Base-by-base conservation (phyloP, 1,140 invertebrate species). In the Eriocheir sinensis region DNA sequence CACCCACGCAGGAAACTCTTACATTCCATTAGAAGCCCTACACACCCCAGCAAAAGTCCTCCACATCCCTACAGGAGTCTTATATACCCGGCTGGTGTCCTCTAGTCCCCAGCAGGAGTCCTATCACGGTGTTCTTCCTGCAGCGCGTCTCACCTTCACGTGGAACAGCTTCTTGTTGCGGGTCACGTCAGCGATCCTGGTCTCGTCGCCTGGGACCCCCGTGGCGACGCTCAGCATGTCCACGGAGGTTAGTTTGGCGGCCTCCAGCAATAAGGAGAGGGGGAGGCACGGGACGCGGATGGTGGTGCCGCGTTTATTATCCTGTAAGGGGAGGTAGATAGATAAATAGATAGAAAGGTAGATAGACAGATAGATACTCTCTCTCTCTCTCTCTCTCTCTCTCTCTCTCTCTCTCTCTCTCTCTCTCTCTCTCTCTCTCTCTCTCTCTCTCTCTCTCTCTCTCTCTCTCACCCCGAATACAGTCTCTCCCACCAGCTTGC, bases 201-300 rank as follows among this genome's bases (percentile, higher is more conserved):
- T 0, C 3, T 91, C 34, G 89, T 94, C 93, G 8, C 8, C 53
- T 1, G 15, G 4, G 4, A 89, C 41, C 4, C 93, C 93, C 8
- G 93, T 94, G 40, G 93, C 89, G 89, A 94, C 86, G 93, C 89
- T 40, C 17, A 94, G 89, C 60, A 94, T 30, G 89, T 94, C 93
- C 27, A 91, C 30, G 32, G 30, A 32, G 89, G 93, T 94, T 79
- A 94, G 80, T 30, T 94, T 91, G 80, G 93, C 89, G 15, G 89
- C 89, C 81, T 60, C 3, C 81, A 94, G 89, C 12, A 94, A 17
- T 2, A n/a, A 8, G 44, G 93, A 91, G 40, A 94, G 93, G 0
- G 89, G 89, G 3, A 48, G 30, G 48, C 93, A 91, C n/a, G 89
- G 40, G 41, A 94, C 93, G 72, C 12, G 60, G 32, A 72, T 27